Conservation (phyloP, 1,140 invertebrate species). For the Chelonus insularis region DNA sequence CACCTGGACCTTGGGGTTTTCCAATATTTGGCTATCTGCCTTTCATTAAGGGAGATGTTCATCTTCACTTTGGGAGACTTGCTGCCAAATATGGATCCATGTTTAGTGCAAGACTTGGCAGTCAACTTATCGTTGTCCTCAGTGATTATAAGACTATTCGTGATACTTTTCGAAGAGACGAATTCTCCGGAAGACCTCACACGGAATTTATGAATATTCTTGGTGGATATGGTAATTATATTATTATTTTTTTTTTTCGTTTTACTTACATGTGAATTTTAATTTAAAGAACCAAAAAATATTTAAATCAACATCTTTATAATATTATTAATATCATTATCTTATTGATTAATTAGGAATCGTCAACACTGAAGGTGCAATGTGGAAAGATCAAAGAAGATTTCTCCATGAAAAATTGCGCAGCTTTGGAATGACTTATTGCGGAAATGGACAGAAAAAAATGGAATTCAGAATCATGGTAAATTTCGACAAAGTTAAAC, state of each 20-base stretch:
- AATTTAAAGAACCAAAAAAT: no score
- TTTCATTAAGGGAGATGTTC: constrained; percentile 74
- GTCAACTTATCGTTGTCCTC: constrained; percentile 79
- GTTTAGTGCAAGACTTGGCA: constrained; percentile 80
- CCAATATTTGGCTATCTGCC: constrained; percentile 82
- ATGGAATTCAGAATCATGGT: constrained; percentile 88
- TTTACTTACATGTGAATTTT: not conserved
- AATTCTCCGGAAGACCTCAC: constrained; percentile 83
- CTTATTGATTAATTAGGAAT: no score
- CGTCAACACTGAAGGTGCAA: constrained; percentile 84
- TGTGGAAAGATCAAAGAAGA: constrained; percentile 90
- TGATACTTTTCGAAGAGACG: constrained; percentile 80
- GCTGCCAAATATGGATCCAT: constrained; percentile 77
- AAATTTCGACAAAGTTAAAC: constrained; percentile 43
- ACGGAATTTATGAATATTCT: constrained; percentile 84
- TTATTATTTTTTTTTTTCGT: not conserved
- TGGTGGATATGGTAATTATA: constrained; percentile 82
- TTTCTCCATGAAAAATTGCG: constrained; percentile 88
- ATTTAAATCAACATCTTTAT: no score
- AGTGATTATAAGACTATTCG: constrained; percentile 83
- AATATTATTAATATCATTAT: no score
- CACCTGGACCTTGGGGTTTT: constrained; percentile 83
- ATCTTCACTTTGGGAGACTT: constrained; percentile 76
- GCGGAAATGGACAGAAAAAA: constrained; percentile 75
- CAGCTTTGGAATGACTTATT: constrained; percentile 87